These are phyloP conservation scores for Lordiphosa clarofinis DNA, from an alignment of 1,140 invertebrate species.

Conservation along the genomic window DNA sequence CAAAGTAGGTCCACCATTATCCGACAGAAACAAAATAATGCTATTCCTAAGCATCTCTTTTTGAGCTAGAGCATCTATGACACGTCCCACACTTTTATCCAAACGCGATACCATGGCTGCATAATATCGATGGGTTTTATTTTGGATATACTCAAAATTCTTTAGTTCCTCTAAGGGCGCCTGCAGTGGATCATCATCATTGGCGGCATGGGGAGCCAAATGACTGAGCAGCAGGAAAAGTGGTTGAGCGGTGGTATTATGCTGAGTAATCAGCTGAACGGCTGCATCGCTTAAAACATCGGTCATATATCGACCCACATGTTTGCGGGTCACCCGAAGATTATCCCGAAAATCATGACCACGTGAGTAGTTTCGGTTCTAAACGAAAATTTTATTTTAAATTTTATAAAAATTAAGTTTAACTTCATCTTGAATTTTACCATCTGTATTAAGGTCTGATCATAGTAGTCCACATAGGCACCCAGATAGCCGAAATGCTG, in stretches of 20 bases:
- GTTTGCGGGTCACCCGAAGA: slow-evolving; percentile 82
- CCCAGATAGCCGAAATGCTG: slow-evolving; percentile 90
- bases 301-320: slow-evolving; percentile 86
- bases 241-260: slow-evolving; percentile 79
- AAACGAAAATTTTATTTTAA: not conserved
- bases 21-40: slow-evolving; percentile 86
- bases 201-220: slow-evolving; percentile 89
- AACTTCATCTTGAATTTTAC: slow-evolving; percentile 77
- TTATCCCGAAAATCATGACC: slow-evolving; percentile 87
- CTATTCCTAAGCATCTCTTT: slow-evolving; percentile 86
- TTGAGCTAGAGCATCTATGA: slow-evolving; percentile 85
- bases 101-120: slow-evolving; percentile 93
- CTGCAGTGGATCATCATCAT: slow-evolving; percentile 85
- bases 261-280: slow-evolving; percentile 82
- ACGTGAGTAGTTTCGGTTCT: slow-evolving; percentile 61
- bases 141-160: slow-evolving; percentile 87
- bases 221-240: slow-evolving; percentile 91
- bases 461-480: slow-evolving; percentile 91
- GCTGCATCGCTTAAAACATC: slow-evolving; percentile 88
- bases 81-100: slow-evolving; percentile 90
- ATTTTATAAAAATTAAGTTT: no score
- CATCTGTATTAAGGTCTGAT: slow-evolving; percentile 83
- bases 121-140: slow-evolving; percentile 87
- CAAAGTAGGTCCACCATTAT: slow-evolving; percentile 88
- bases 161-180: slow-evolving; percentile 87